Conservation (phyloP, 2,888 invertebrate genomes). For the Argyra leucocephala region DNA sequence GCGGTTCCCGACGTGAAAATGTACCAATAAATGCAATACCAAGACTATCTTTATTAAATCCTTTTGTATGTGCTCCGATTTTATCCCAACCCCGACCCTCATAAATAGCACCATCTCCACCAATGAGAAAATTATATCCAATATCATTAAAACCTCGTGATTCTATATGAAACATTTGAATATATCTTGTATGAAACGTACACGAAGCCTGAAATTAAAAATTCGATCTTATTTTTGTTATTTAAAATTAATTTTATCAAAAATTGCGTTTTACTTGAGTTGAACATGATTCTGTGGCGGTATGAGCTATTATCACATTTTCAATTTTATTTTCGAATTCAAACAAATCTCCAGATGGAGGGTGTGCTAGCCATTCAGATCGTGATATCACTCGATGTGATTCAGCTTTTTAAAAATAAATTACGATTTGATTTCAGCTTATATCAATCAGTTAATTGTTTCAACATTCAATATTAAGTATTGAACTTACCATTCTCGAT, state of each 20-base stretch:
- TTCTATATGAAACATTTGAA: conserved; percentile 60
- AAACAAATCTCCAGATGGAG: conserved; percentile 43
- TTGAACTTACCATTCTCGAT: no score
- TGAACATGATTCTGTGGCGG: conserved; percentile 53
- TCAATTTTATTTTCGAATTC: conserved; percentile 45
- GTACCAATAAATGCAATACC: conserved; percentile 66
- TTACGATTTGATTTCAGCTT: no score
- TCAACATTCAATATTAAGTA: no score
- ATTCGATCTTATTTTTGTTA: neutral
- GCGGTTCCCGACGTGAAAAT: conserved; percentile 49
- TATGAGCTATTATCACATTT: conserved; percentile 55
- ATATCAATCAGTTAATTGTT: no score
- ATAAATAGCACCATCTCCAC: conserved; percentile 65
- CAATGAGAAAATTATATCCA: conserved; percentile 68
- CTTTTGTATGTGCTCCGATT: conserved; percentile 60
- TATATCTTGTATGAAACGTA: conserved; percentile 11
- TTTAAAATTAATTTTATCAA: no score
- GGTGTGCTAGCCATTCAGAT: conserved; percentile 59
- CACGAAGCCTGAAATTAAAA: neutral
- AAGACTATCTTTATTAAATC: conserved; percentile 57
- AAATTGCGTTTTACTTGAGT: conserved; percentile 41
- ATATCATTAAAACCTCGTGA: conserved; percentile 56
- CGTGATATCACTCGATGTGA: no score
- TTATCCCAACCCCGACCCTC: conserved; percentile 64
- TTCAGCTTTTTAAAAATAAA: no score